Base-by-base conservation (phyloP, 2,113 vertebrate genomes). In the Balaeniceps rex region DNA sequence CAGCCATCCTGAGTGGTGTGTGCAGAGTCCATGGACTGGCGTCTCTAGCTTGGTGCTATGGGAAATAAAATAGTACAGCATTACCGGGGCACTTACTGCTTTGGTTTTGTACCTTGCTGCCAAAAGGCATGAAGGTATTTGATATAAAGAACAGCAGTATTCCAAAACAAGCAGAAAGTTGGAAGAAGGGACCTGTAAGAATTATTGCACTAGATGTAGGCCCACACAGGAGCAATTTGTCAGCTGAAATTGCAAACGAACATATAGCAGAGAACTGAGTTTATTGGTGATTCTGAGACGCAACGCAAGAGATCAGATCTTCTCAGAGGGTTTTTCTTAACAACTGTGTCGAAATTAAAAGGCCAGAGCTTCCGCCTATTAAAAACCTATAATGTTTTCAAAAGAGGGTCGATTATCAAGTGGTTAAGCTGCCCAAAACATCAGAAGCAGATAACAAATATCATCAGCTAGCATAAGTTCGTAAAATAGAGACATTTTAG, bases 1-100 rank as follows among this genome's bases (percentile, higher is more conserved):
- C 21, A 31, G 9, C 29, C n/a, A 14, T 25, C 13, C 51, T 24
- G 10, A 60, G 15, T 9, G 0, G 1, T 4, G 1, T 10, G 7
- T 47, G 29, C 9, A 44, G 42, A 19, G 29, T 28, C 51, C 15
- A 4, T 36, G 29, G 9, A 40, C 9, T 1, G 0, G 34, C 3
- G 8, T 29, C 25, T 71, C 34, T 34, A 23, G 5, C 23, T 54
- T 54, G 25, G 23, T 40, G 24, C 9, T 33, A 55, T 34, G 28
- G 58, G 65, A 63, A 57, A 52, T 44, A 63, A 90, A 51, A 78
- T 25, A 19, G 19, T 44, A 7, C 36, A 55, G 10, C 29, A 29
- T 57, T 49, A 46, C 6, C 24, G 28, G 15, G 24, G 9, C 1
- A 0, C 25, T 33, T 33, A 11, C 6, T 46, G 36, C 33, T 46